These are phyloP conservation scores for Mallateleia sp. DNA, from an alignment of 2,888 invertebrate species.

Conservation along the genomic window DNA sequence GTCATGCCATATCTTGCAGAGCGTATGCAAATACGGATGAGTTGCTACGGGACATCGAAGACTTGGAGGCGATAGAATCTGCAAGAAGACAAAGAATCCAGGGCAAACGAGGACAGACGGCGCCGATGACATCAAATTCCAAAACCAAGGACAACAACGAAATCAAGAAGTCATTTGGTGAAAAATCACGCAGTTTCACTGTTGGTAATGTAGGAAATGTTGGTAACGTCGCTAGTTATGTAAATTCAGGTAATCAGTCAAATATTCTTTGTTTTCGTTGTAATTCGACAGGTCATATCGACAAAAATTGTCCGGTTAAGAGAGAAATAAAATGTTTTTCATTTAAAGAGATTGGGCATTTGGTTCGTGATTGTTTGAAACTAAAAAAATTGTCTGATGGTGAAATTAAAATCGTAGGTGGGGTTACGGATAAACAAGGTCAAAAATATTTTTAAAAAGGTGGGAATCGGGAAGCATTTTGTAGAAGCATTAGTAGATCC, in stretches of 20 bases:
- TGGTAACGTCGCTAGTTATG: too few species aligned
- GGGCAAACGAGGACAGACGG: background rate
- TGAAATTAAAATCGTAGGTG: too few species aligned
- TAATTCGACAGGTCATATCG: background rate
- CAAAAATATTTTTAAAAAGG: background rate
- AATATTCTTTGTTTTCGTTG: slow-evolving; percentile 15
- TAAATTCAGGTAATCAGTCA: too few species aligned
- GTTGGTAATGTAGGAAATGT: too few species aligned
- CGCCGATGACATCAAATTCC: background rate
- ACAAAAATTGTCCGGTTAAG: background rate
- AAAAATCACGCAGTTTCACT: too few species aligned
- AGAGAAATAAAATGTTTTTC: background rate
- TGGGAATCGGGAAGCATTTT: background rate
- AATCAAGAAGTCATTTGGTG: too few species aligned
- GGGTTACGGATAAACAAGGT: too few species aligned
- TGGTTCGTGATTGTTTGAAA: background rate
- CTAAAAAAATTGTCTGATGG: slow-evolving; percentile 3
- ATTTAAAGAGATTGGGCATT: background rate
- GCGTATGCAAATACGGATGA: too few species aligned
- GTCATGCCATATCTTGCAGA: too few species aligned
- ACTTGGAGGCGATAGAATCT: background rate
- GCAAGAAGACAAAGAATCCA: background rate
- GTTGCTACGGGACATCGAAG: slow-evolving; percentile 35
- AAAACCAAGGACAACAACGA: too few species aligned
- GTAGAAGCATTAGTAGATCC: slow-evolving; percentile 62